These are phyloP conservation scores for Rhabditoides inermis DNA, from an alignment of 2,888 invertebrate species.

Conservation along the genomic window DNA sequence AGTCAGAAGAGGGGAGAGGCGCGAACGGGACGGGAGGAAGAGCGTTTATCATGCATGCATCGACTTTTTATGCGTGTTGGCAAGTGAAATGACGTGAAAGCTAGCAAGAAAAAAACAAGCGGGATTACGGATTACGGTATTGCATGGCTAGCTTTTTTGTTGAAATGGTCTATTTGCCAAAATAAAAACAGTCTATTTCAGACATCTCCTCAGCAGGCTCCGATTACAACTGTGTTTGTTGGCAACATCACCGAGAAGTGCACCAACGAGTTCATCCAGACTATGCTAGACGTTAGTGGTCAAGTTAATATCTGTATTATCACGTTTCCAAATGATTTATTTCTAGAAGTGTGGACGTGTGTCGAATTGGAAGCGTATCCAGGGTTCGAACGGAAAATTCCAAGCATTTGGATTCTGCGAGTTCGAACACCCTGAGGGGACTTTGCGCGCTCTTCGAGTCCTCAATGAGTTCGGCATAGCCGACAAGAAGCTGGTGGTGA, in stretches of 20 bases:
- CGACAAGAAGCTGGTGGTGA: slow-evolving; percentile 81
- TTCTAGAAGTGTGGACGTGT: slow-evolving; percentile 79
- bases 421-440: slow-evolving; percentile 87
- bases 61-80: no score
- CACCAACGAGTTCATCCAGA: slow-evolving; percentile 86
- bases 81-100: no score
- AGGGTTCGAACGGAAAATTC: slow-evolving; percentile 63
- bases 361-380: slow-evolving; percentile 90
- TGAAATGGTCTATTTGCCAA: no score
- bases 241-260: slow-evolving; percentile 91
- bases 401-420: slow-evolving; percentile 94
- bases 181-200: no score
- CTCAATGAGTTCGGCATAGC: slow-evolving; percentile 85
- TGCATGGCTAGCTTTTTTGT: no score
- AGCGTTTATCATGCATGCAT: no score
- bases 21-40: no score
- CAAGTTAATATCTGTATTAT: background rate
- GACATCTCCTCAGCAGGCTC: no score
- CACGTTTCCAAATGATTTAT: background rate
- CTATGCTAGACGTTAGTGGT: slow-evolving; percentile 64
- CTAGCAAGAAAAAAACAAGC: no score
- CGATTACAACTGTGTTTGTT: slow-evolving; percentile 95
- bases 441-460: slow-evolving; percentile 77
- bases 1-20: no score
- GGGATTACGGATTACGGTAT: no score